phyloP scores from a whole-genome alignment of 2,888 invertebrate genomes.

The Aphelenchoides bicaudatus region DNA sequence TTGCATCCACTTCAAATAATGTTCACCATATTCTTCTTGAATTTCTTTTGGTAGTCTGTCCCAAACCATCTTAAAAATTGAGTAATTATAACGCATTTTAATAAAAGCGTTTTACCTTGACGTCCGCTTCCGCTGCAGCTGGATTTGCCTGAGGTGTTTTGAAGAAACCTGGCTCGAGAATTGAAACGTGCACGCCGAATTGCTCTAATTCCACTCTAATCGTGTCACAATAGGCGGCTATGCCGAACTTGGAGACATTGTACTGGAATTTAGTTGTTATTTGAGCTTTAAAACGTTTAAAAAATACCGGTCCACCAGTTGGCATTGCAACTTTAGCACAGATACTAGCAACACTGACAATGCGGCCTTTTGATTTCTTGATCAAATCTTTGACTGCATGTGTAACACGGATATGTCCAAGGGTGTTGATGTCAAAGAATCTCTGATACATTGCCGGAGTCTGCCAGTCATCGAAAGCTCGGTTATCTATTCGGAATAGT shows the following conservation, averaged over 20 bases:
- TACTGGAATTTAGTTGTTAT: conserved; percentile 51
- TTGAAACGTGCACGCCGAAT: conserved; percentile 51
- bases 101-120: too few relatives aligned
- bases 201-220: conserved; percentile 47
- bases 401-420: conserved; percentile 59
- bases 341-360: conserved; percentile 62
- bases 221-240: conserved; percentile 49
- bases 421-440: conserved; percentile 50
- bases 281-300: conserved; percentile 33
- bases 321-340: conserved; percentile 60
- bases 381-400: conserved; percentile 45
- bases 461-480: conserved; percentile 60
- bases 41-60: conserved; percentile 24
- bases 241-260: conserved; percentile 47
- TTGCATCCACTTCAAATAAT: conserved; percentile 26
- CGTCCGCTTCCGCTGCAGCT: conserved; percentile 19
- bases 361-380: conserved; percentile 38
- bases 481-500: too few relatives aligned
- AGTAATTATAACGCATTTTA: too few relatives aligned
- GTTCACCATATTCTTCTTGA: conserved; percentile 39
- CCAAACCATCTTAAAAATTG: conserved; percentile 37
- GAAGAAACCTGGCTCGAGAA: conserved; percentile 57
- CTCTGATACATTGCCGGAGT: conserved; percentile 50
- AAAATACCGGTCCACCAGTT: conserved; percentile 38
- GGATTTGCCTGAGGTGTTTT: conserved; percentile 37